These are phyloP conservation scores for Tupiocoris notatus DNA, from an alignment of 2,888 invertebrate genomes.

Conservation along the genomic window DNA sequence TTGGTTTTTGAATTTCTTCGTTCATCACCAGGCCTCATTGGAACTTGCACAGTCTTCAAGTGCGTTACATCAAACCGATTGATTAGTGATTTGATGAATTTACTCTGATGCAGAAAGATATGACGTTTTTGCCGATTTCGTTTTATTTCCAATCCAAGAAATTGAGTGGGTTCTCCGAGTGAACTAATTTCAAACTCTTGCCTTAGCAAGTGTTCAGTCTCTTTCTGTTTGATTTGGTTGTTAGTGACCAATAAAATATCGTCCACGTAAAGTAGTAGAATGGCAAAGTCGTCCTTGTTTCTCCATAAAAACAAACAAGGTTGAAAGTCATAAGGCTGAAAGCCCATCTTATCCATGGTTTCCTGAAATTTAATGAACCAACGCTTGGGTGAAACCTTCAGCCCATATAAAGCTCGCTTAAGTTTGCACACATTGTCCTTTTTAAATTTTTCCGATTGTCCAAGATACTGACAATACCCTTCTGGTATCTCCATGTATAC, in stretches of 20 bases:
- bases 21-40: neutral
- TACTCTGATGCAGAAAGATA: neutral
- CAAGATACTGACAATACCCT: neutral
- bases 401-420: slow-evolving; percentile 6
- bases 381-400: neutral
- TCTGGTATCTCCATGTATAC: slow-evolving; percentile 13
- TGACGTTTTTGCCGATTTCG: neutral
- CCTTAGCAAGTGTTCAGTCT: neutral
- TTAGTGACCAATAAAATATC: too few species aligned
- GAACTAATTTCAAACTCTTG: neutral
- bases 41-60: neutral
- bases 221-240: neutral
- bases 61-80: neutral
- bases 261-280: slow-evolving; percentile 8
- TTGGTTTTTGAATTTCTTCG: neutral
- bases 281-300: neutral
- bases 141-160: slow-evolving; percentile 8
- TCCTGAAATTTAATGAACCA: neutral
- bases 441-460: neutral
- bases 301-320: neutral
- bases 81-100: neutral
- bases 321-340: slow-evolving; percentile 1
- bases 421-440: neutral
- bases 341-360: neutral
- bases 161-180: slow-evolving; percentile 3